Percentiles rank a stretch among this genome's conserved stretches.
Evolutionary conservation across 2,888 invertebrate species (phyloP).

Genomic region (Pecten maximus): DNA sequence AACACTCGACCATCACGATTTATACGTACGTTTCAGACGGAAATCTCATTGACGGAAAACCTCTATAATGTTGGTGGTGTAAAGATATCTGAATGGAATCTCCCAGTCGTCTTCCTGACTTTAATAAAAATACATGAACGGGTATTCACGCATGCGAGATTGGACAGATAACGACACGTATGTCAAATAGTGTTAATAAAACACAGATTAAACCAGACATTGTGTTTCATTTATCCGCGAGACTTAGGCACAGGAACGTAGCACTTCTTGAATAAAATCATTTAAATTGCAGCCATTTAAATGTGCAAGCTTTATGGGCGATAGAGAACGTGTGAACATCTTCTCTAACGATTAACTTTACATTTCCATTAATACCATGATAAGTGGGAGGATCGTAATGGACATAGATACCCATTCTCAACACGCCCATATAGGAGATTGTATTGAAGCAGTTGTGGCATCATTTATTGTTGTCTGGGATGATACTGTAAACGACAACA

Average conservation of each 20-base stretch:
- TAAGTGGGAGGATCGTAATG: background rate
- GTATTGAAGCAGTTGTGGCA: background rate
- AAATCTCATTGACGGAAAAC: background rate
- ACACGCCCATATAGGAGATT: background rate
- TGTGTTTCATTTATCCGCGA: background rate
- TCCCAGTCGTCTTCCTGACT: conserved; percentile 19
- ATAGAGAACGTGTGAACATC: conserved; percentile 4
- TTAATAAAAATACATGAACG: conserved; percentile 27
- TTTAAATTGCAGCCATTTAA: background rate
- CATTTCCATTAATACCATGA: background rate
- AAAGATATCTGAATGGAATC: background rate
- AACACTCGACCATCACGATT: background rate
- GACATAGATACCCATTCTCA: background rate
- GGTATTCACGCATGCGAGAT: background rate
- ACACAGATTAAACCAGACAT: background rate
- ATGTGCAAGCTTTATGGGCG: background rate
- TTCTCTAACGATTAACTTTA: background rate
- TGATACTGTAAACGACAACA: background rate
- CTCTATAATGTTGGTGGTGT: background rate
- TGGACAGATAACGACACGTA: background rate
- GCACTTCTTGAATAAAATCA: background rate
- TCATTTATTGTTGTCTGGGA: background rate
- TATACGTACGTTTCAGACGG: background rate
- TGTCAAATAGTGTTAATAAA: conserved; percentile 6
- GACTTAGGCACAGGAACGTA: conserved; percentile 9